A percentile compares a stretch with the other conserved stretches of the same genome.
phyloP scores from a whole-genome alignment of 2,797 vertebrate genomes.

The Cossypha niveicapilla region DNA sequence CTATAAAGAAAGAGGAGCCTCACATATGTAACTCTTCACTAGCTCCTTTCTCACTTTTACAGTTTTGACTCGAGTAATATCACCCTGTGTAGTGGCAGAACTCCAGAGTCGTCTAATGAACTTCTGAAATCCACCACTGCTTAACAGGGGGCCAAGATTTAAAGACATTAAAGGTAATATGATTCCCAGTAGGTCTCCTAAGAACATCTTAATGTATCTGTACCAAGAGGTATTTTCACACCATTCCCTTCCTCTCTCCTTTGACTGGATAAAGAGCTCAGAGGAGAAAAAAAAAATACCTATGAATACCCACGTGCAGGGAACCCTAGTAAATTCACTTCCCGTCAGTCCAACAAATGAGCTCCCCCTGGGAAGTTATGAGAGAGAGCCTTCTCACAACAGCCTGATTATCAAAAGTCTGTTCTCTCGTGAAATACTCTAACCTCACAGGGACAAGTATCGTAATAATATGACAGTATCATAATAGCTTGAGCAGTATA shows the following conservation, averaged over 20 bases:
- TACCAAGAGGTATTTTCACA: not conserved
- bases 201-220: not conserved
- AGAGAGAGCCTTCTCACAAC: conserved; percentile 14
- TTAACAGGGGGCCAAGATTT: not conserved
- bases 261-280: conserved; percentile 5
- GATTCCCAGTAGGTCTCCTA: not conserved
- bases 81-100: not conserved
- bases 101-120: not conserved
- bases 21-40: not conserved
- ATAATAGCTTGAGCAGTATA: not conserved
- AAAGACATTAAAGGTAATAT: not conserved
- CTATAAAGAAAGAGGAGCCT: not conserved
- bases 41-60: not conserved
- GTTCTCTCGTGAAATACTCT: not conserved
- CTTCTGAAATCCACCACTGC: not conserved
- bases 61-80: not conserved
- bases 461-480: not conserved
- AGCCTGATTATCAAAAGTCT: not conserved
- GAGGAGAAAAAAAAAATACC: not conserved
- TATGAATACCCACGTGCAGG: not conserved
- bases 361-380: not conserved
- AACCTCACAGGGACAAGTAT: not conserved
- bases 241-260: not conserved
- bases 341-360: conserved; percentile 20
- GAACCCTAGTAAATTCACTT: conserved; percentile 33